A percentile compares a stretch with the other conserved stretches of the same genome.
Evolutionary conservation across 2,113 vertebrate species (phyloP).

Genomic region (Sylvilagus bachmani): DNA sequence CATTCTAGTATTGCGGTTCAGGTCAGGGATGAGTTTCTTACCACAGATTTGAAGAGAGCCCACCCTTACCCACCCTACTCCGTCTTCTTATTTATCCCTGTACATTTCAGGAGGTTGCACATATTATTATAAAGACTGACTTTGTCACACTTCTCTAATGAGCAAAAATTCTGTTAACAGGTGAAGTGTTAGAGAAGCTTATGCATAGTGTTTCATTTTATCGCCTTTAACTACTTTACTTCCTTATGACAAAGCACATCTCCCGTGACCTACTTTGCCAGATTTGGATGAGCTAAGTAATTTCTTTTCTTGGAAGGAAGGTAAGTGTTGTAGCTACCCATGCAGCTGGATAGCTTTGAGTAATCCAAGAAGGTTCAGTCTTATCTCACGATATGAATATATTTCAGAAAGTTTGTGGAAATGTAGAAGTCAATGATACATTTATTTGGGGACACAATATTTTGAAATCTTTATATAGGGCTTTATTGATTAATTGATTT

Average conservation of each 20-base stretch:
- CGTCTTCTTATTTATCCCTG: neutral
- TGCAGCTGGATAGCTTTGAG: neutral
- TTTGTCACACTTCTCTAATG: neutral
- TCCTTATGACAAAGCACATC: neutral
- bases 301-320: neutral
- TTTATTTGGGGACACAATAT: too few species aligned
- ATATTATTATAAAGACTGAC: neutral
- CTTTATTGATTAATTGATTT: too few species aligned
- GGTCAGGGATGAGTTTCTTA: neutral
- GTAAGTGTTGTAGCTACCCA: neutral
- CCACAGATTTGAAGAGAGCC: neutral
- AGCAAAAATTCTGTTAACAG: neutral
- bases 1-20: neutral
- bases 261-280: neutral
- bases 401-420: too few species aligned
- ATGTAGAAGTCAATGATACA: too few species aligned
- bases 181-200: neutral
- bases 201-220: neutral
- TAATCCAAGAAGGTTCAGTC: rapidly evolving
- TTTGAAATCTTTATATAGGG: too few species aligned
- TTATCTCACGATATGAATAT: neutral
- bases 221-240: neutral
- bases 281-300: neutral
- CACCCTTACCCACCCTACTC: too few species aligned
- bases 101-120: neutral